Percentiles rank a stretch among this genome's conserved stretches.
phyloP scores from a whole-genome alignment of 2,888 invertebrate species.

The Rotaria macrura region DNA sequence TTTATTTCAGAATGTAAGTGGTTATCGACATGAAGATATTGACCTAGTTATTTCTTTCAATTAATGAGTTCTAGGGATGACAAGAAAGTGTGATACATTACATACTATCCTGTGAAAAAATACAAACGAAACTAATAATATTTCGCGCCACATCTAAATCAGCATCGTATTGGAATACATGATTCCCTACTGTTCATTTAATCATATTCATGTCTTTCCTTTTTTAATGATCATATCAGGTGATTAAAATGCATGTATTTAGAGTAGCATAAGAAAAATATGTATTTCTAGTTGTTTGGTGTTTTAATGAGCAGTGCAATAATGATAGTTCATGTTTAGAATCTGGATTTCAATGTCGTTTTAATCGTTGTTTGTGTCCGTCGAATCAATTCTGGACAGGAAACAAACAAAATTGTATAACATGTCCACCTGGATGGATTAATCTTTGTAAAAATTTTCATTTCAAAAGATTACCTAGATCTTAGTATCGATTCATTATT shows the following conservation, averaged over 20 bases:
- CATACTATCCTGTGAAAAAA: too few species aligned
- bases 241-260: background rate
- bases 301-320: background rate
- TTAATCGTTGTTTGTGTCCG: background rate
- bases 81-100: too few species aligned
- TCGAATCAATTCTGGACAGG: background rate
- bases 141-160: too few species aligned
- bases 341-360: background rate
- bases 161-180: background rate
- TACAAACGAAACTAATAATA: too few species aligned
- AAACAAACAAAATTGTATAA: background rate
- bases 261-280: background rate
- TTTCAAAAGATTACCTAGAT: background rate
- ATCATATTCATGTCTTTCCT: background rate
- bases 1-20: too few species aligned
- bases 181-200: background rate
- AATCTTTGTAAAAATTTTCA: background rate
- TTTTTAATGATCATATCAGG: background rate
- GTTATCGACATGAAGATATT: too few species aligned
- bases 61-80: too few species aligned
- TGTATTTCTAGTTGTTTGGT: background rate
- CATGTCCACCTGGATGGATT: background rate
- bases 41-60: too few species aligned
- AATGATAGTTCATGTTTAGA: background rate
- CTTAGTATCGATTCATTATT: background rate